Conservation (phyloP, 1,140 invertebrate species). For the Chelonus insularis region DNA sequence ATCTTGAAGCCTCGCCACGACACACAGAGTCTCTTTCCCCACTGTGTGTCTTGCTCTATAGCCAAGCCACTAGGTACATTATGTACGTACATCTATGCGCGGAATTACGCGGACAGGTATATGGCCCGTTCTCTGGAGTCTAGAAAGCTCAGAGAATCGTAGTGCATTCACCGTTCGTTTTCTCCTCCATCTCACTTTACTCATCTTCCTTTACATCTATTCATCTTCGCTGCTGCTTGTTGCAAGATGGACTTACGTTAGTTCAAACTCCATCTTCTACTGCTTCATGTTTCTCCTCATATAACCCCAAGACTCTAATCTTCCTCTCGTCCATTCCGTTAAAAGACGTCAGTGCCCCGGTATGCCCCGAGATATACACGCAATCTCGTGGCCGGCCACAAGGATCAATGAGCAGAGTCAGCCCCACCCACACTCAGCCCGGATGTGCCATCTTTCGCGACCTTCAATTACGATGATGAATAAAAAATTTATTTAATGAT, state of each 20-base stretch:
- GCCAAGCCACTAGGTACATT: slow-evolving; percentile 21
- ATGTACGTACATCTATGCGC: slow-evolving; percentile 31
- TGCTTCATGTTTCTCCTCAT: neutral
- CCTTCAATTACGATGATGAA: neutral
- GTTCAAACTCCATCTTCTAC: neutral
- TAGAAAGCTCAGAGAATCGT: too few species aligned
- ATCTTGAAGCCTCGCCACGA: slow-evolving; percentile 45
- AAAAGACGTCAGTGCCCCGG: slow-evolving; percentile 1
- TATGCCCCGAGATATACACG: slow-evolving; percentile 1
- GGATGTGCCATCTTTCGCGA: neutral
- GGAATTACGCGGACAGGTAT: slow-evolving; percentile 29
- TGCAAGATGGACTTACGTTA: neutral
- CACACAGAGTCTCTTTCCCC: slow-evolving; percentile 26
- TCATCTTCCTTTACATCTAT: neutral
- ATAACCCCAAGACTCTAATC: slow-evolving; percentile 14
- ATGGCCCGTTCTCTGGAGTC: too few species aligned
- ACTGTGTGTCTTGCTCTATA: slow-evolving; percentile 14
- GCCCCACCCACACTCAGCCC: slow-evolving; percentile 6
- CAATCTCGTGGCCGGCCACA: slow-evolving; percentile 6
- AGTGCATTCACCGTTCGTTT: too few species aligned
- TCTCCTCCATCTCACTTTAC: too few species aligned
- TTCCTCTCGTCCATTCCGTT: slow-evolving; percentile 8
- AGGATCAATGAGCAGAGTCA: neutral
- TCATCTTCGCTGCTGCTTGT: neutral
- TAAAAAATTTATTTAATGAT: too few species aligned